These are phyloP conservation scores for Polyommatus iphigenia DNA, from an alignment of 2,888 invertebrate species.

Conservation along the genomic window DNA sequence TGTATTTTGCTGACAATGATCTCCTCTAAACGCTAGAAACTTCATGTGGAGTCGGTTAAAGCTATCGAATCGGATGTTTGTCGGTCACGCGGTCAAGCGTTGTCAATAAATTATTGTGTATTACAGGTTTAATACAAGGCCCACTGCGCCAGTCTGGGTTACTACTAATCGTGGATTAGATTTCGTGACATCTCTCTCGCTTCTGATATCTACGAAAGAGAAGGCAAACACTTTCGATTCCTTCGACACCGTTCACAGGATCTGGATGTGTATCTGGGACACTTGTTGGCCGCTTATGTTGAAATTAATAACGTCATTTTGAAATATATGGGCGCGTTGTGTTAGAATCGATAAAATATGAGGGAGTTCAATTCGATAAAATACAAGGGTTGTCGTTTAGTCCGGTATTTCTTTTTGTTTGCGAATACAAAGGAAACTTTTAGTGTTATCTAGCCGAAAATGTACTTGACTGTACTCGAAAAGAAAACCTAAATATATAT, in stretches of 20 bases:
- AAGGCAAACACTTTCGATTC: conserved; percentile 9
- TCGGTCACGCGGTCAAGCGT: conserved; percentile 62
- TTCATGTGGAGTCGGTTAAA: not conserved
- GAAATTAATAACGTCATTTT: conserved; percentile 4
- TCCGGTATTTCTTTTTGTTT: not conserved
- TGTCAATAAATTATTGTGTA: conserved; percentile 27
- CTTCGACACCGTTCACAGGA: conserved; percentile 10
- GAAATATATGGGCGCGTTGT: not conserved
- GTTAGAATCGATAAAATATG: not conserved
- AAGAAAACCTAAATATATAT: not conserved
- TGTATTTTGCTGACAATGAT: not conserved
- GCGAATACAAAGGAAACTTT: not conserved
- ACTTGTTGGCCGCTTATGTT: conserved; percentile 6
- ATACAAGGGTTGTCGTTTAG: not conserved
- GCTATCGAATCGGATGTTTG: conserved; percentile 31
- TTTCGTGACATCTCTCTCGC: not conserved
- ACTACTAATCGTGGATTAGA: not conserved
- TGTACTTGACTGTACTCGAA: not conserved
- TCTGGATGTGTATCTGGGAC: conserved; percentile 18
- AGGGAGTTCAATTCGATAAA: not conserved
- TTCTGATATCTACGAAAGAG: not conserved
- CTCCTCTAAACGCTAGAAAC: not conserved
- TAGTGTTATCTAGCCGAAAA: not conserved
- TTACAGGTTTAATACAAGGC: not conserved
- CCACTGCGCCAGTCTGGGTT: not conserved